Conservation (phyloP, 2,797 vertebrate species). For the Peromyscus melanophrys region DNA sequence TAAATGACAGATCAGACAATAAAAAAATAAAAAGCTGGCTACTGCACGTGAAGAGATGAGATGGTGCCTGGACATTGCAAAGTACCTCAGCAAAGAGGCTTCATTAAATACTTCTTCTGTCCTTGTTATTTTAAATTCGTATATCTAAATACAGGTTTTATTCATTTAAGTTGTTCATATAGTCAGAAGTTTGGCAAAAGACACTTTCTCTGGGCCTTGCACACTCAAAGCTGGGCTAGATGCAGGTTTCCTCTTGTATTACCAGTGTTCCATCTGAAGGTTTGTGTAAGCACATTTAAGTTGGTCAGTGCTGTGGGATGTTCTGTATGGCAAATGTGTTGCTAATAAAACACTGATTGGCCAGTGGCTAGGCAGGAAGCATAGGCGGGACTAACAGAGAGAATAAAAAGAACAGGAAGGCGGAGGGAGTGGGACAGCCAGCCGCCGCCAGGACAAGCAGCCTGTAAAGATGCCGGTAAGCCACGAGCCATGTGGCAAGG, state of each 20-base stretch:
- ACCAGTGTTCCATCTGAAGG: neutral
- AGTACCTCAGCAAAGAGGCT: neutral
- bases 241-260: neutral
- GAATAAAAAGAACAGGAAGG: too few species aligned
- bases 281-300: neutral
- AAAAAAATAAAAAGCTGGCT: neutral
- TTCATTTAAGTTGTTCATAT: neutral
- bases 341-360: too few species aligned
- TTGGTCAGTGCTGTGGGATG: too few species aligned
- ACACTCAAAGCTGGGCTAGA: neutral
- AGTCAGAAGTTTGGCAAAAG: neutral
- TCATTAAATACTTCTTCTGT: neutral
- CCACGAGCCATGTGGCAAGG: too few species aligned
- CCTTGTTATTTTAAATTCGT: neutral
- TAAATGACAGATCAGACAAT: constrained; percentile 10
- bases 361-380: too few species aligned
- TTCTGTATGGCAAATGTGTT: too few species aligned
- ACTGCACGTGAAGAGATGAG: neutral
- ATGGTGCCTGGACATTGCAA: neutral
- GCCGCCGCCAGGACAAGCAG: too few species aligned
- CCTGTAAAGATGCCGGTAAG: too few species aligned
- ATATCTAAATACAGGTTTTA: neutral
- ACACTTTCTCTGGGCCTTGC: too few species aligned
- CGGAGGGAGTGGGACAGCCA: too few species aligned
- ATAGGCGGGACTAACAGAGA: too few species aligned